Conservation (phyloP, 2,888 invertebrate genomes). For the Macaria liturata region DNA sequence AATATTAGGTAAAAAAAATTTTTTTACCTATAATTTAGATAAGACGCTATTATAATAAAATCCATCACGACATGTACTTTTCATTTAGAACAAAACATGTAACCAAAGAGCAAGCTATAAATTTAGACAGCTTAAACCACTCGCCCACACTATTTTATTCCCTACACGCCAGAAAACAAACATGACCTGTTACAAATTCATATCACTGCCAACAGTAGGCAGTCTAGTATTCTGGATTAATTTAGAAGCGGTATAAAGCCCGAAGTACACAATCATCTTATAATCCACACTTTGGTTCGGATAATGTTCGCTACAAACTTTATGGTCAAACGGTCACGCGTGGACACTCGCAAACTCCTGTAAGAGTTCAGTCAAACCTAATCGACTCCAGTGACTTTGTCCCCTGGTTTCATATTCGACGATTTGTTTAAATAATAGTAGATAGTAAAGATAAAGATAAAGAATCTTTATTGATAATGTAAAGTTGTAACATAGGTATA, state of each 20-base stretch:
- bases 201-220: constrained; percentile 6
- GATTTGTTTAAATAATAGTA: too few relatives aligned
- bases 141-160: neutral
- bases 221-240: constrained; percentile 20
- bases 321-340: constrained; percentile 48
- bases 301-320: constrained; percentile 40
- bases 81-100: too few relatives aligned
- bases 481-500: too few relatives aligned
- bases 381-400: neutral
- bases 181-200: constrained; percentile 6
- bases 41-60: too few relatives aligned
- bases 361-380: constrained; percentile 35
- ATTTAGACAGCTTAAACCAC: too few relatives aligned
- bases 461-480: too few relatives aligned
- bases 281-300: constrained; percentile 29
- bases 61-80: too few relatives aligned
- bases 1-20: too few relatives aligned
- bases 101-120: too few relatives aligned
- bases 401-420: too few relatives aligned
- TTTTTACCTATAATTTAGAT: too few relatives aligned
- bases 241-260: constrained; percentile 27
- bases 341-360: constrained; percentile 49
- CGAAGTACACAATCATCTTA: constrained; percentile 27
- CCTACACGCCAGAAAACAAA: constrained; percentile 2
- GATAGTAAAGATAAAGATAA: too few relatives aligned